Base-by-base conservation (phyloP, 2,888 invertebrate genomes). In the Lasioglossum morio region DNA sequence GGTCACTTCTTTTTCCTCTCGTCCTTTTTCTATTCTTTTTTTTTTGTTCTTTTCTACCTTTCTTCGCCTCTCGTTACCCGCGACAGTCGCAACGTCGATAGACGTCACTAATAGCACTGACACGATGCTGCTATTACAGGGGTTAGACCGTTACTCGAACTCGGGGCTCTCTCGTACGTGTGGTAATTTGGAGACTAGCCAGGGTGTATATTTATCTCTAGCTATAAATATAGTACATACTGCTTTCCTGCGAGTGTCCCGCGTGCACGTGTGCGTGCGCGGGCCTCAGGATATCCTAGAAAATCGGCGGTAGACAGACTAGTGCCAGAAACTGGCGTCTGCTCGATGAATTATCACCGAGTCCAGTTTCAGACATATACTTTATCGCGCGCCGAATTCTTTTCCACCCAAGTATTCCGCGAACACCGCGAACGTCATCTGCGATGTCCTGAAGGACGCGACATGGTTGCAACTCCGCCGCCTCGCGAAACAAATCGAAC, bases 131-230 rank as follows among this genome's bases (percentile, higher is more conserved):
- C 93, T 94, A 92, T 94, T 94, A 93, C 93, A 86, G 91, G 90
- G 87, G 89, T 89, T 90, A 85, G 73, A 77, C 84, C 80, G 85
- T 86, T 88, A 84, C 86, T 85, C 84, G 86, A 79, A 75, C 81
- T 90, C 84, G 76, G 77, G 40, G 73, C 77, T 79, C 78, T 81
- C 81, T 79, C 78, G 81, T 82, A 79, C 82, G 88, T 86, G 80
- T 84, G 83, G 88, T 90, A 90, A 89, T 89, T 93, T 95, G 95
- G 94, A 91, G 85, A 46, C 70, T 80, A 81, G 95, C 95, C 95
- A 95, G 92, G 87, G 90, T 94, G 92, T 95, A 94, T 94, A 94
- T 95, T 94, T 94, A 93, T 94, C 93, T 92, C 91, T 92, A 92
- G 93, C 94, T 94, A 94, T 94, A 94, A 94, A 94, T 95, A 95